These are phyloP conservation scores for Notodonta ziczac DNA, from an alignment of 2,888 invertebrate genomes.

Conservation along the genomic window DNA sequence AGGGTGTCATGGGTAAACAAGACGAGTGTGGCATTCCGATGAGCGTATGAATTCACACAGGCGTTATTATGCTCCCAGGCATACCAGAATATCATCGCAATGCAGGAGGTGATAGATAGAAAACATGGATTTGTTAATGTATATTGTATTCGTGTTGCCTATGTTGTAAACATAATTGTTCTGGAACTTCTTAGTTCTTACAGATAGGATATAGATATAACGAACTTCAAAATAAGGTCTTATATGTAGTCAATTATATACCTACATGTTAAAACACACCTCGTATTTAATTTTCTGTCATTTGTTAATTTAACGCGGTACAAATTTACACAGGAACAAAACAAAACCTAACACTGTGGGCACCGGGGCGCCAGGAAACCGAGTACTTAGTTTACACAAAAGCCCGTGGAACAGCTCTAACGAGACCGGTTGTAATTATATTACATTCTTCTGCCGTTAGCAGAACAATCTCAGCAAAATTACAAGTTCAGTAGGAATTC, in stretches of 20 bases:
- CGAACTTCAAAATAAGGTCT: too few species aligned
- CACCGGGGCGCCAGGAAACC: slow-evolving; percentile 43
- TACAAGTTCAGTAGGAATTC: slow-evolving; percentile 61
- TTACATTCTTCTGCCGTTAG: slow-evolving; percentile 71
- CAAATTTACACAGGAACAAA: slow-evolving; percentile 25
- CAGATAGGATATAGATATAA: too few species aligned
- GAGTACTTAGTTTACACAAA: slow-evolving; percentile 45
- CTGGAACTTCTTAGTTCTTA: too few species aligned
- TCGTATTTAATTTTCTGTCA: neutral
- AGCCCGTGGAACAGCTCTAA: slow-evolving; percentile 48
- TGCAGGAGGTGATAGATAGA: slow-evolving; percentile 11
- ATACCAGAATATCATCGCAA: slow-evolving; percentile 36
- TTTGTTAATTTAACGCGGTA: slow-evolving; percentile 16
- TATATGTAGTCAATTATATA: too few species aligned
- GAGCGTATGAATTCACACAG: slow-evolving; percentile 33
- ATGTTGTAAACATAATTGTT: too few species aligned
- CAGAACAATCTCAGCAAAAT: slow-evolving; percentile 73
- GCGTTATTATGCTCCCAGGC: slow-evolving; percentile 45
- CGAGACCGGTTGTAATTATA: slow-evolving; percentile 70
- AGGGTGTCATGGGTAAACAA: slow-evolving; percentile 36
- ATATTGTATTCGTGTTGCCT: neutral
- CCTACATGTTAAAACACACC: neutral
- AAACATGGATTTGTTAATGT: neutral
- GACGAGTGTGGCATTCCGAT: slow-evolving; percentile 24
- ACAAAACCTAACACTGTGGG: slow-evolving; percentile 32